phyloP scores from a whole-genome alignment of 2,888 invertebrate genomes.

The Acanthacorydalis orientalis region DNA sequence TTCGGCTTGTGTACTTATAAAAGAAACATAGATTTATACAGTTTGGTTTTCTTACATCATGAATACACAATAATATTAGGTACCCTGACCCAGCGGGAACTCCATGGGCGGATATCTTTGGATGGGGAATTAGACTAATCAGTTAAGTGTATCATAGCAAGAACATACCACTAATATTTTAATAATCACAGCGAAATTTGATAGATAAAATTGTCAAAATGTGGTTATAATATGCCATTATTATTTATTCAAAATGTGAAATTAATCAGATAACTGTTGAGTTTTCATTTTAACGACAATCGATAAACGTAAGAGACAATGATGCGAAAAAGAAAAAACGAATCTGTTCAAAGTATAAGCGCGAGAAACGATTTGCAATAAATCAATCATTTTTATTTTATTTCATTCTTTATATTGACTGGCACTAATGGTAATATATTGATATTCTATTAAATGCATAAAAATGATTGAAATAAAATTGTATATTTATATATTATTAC shows the following conservation, averaged over 20 bases:
- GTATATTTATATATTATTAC: no score
- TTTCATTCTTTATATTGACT: no score
- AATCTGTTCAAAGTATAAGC: no score
- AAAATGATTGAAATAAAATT: no score
- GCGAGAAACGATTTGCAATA: no score
- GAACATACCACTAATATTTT: neutral
- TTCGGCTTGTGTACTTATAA: neutral
- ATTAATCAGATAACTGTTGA: neutral
- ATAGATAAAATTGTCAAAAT: neutral
- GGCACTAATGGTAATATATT: no score
- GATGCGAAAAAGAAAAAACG: no score
- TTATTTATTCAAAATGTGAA: no score
- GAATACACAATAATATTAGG: neutral
- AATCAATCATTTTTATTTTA: no score
- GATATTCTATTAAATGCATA: no score
- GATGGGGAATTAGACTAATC: neutral
- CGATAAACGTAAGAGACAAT: no score
- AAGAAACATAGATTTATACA: neutral
- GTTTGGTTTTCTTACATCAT: neutral
- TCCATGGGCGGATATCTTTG: neutral
- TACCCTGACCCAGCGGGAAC: neutral
- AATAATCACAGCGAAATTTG: slow-evolving; percentile 5
- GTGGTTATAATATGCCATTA: neutral
- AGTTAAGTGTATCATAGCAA: neutral
- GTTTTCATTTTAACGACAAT: neutral